Conservation (phyloP, 2,888 invertebrate species). For the Monochamus alternatus region DNA sequence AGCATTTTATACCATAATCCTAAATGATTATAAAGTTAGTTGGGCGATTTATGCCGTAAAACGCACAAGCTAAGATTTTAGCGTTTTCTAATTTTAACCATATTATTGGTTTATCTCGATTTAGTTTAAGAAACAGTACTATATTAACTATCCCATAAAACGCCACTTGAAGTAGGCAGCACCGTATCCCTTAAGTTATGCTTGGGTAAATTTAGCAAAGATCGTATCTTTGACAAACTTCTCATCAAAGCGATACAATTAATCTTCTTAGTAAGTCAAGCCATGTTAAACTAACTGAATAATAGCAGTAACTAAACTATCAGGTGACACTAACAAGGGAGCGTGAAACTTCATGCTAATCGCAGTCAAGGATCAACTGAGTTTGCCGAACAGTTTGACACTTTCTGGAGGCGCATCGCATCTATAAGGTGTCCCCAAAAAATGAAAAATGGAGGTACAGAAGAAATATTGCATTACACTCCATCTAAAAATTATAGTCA, state of each 20-base stretch:
- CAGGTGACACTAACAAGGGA: conserved; percentile 1
- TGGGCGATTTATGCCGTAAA: no score
- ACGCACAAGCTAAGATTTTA: no score
- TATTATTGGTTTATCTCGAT: no score
- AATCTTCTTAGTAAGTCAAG: background rate
- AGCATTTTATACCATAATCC: no score
- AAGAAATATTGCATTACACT: no score
- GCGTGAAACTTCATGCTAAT: background rate
- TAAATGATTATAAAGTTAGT: no score
- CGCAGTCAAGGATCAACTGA: background rate
- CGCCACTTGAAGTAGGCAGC: conserved; percentile 1
- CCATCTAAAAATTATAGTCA: no score
- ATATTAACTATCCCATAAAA: background rate
- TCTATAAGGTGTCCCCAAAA: conserved; percentile 12
- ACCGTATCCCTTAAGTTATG: background rate
- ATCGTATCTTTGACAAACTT: background rate
- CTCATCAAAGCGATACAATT: background rate
- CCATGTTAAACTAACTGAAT: conserved; percentile 1
- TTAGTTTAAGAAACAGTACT: no score
- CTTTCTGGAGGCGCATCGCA: background rate
- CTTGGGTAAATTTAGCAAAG: background rate
- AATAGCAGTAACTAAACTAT: background rate
- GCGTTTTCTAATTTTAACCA: no score
- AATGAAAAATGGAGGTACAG: no score
- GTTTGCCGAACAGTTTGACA: conserved; percentile 10